These are phyloP conservation scores for Scaptomyza graminum DNA, from an alignment of 1,140 invertebrate genomes.

Conservation along the genomic window DNA sequence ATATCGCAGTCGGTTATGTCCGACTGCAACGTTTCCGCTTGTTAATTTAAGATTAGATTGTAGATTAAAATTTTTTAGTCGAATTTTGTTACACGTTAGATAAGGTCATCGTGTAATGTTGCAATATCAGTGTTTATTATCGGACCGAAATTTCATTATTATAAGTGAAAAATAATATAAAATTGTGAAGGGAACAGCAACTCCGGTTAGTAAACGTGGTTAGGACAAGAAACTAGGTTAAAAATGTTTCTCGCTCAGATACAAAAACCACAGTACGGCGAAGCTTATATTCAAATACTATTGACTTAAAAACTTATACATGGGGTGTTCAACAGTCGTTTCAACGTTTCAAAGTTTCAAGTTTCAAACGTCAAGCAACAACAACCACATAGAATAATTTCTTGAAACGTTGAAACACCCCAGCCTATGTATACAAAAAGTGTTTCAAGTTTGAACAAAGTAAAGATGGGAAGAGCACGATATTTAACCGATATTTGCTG, in stretches of 20 bases:
- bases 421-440: too few relatives aligned
- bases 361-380: too few relatives aligned
- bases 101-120: conserved; percentile 17
- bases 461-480: too few relatives aligned
- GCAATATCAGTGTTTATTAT: conserved; percentile 14
- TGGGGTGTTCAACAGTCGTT: too few relatives aligned
- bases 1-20: too few relatives aligned
- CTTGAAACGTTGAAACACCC: too few relatives aligned
- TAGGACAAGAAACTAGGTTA: neutral
- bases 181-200: neutral
- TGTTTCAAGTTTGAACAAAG: too few relatives aligned
- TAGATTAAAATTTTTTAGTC: neutral
- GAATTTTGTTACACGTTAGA: conserved; percentile 11
- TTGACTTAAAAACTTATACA: neutral
- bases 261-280: conserved; percentile 9
- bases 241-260: conserved; percentile 6
- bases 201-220: conserved; percentile 14
- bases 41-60: neutral
- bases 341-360: too few relatives aligned
- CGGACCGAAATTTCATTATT: conserved; percentile 21
- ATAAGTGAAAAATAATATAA: conserved; percentile 28
- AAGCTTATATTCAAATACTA: neutral
- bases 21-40: too few relatives aligned
- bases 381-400: too few relatives aligned
- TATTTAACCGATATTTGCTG: too few relatives aligned